These are phyloP conservation scores for Tetragonula clypearis DNA, from an alignment of 1,140 invertebrate genomes.

Conservation along the genomic window DNA sequence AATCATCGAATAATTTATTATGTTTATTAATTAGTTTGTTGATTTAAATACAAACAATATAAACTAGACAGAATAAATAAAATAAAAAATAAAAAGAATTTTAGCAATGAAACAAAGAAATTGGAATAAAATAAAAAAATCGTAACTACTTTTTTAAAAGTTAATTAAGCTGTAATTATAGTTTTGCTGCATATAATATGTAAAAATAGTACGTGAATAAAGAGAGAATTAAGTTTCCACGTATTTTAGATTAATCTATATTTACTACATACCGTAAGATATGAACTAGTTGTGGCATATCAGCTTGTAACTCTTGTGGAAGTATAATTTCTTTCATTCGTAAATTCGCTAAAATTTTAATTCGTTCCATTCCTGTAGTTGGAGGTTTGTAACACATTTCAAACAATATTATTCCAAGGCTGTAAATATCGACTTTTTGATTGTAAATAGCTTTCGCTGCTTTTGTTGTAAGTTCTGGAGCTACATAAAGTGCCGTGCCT, in stretches of 20 bases:
- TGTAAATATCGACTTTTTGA: conserved; percentile 98
- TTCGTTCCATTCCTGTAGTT: conserved; percentile 93
- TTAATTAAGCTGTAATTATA: too few relatives aligned
- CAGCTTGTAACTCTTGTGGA: conserved; percentile 84
- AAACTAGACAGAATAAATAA: too few relatives aligned
- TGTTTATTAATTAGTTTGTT: too few relatives aligned
- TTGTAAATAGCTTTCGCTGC: conserved; percentile 89
- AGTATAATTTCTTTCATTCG: conserved; percentile 86
- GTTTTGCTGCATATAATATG: too few relatives aligned
- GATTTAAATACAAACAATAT: too few relatives aligned
- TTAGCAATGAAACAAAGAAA: too few relatives aligned
- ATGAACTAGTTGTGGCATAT: conserved; percentile 78
- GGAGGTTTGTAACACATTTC: conserved; percentile 95
- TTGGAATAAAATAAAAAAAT: too few relatives aligned
- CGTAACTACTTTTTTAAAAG: too few relatives aligned
- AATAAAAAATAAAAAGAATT: too few relatives aligned
- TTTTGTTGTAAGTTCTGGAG: conserved; percentile 91
- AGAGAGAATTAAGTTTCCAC: neutral
- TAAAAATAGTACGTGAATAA: neutral
- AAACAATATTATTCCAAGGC: conserved; percentile 94
- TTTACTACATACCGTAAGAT: conserved; percentile 76
- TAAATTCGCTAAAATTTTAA: conserved; percentile 88
- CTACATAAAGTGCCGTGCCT: conserved; percentile 96
- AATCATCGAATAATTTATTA: neutral
- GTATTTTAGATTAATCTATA: neutral